Evolutionary conservation across 2,797 vertebrate genomes (phyloP).

Genomic region (Urophycis tenuis): DNA sequence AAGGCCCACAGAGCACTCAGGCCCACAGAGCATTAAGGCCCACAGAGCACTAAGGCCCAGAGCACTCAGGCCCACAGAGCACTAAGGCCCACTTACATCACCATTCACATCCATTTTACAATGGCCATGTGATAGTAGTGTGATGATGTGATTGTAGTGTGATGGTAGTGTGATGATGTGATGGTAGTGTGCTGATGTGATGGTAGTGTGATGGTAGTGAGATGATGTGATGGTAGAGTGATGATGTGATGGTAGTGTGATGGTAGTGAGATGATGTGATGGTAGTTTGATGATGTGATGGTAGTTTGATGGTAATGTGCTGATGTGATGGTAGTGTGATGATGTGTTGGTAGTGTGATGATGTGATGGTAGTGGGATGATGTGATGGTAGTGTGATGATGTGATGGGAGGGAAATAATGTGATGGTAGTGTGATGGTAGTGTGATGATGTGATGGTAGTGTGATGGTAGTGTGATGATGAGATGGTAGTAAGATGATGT

Average conservation of each 20-base stretch:
- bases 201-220: background rate
- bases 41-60: conserved; percentile 2
- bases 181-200: too few species aligned
- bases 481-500: too few species aligned
- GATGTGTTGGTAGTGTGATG: background rate
- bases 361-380: too few species aligned
- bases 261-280: background rate
- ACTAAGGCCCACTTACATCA: background rate
- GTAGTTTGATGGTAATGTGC: too few species aligned
- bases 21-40: conserved; percentile 30
- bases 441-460: background rate
- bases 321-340: background rate
- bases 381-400: background rate
- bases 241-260: background rate
- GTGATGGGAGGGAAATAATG: too few species aligned
- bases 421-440: background rate
- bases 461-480: background rate
- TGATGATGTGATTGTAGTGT: background rate
- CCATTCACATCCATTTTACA: background rate
- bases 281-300: background rate
- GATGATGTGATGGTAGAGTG: too few species aligned
- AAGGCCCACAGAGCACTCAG: conserved; percentile 16
- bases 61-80: conserved; percentile 22
- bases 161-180: background rate
- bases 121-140: background rate